phyloP scores from a whole-genome alignment of 2,797 vertebrate species.

The Takifugu ocellatus region DNA sequence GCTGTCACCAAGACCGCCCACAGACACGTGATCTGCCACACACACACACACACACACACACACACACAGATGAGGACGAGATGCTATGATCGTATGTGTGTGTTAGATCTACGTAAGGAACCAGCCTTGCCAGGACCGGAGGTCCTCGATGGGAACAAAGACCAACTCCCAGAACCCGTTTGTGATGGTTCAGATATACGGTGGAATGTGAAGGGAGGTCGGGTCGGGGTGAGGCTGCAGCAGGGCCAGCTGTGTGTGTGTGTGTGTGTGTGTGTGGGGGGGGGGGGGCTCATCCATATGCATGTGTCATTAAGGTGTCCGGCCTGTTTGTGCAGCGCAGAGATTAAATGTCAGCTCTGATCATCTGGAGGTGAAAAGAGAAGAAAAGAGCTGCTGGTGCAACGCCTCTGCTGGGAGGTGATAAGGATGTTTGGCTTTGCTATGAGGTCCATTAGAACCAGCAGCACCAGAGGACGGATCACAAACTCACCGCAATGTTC shows the following conservation, averaged over 20 bases:
- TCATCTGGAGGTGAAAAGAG: conserved; percentile 38
- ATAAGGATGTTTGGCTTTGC: conserved; percentile 8
- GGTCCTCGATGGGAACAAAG: neutral
- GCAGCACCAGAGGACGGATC: neutral
- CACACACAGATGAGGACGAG: neutral
- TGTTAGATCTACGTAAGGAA: neutral
- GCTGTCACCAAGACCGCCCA: conserved; percentile 96
- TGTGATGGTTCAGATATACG: neutral
- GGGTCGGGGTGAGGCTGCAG: neutral
- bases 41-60: conserved; percentile 13
- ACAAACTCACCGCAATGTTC: neutral
- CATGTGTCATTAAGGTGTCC: conserved; percentile 58
- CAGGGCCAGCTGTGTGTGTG: neutral
- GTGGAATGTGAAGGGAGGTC: neutral
- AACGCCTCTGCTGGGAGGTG: conserved; percentile 10
- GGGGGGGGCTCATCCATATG: conserved; percentile 65
- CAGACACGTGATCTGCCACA: conserved; percentile 92
- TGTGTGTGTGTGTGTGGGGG: too few species aligned
- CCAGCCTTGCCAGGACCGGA: neutral
- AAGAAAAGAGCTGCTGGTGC: conserved; percentile 5
- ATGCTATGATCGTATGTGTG: conserved; percentile 2
- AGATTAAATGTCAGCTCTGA: conserved; percentile 68
- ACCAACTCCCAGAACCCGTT: neutral
- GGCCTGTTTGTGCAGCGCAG: conserved; percentile 46
- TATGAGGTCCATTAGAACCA: neutral